phyloP scores from a whole-genome alignment of 1,140 invertebrate species.

The Mercenaria mercenaria region DNA sequence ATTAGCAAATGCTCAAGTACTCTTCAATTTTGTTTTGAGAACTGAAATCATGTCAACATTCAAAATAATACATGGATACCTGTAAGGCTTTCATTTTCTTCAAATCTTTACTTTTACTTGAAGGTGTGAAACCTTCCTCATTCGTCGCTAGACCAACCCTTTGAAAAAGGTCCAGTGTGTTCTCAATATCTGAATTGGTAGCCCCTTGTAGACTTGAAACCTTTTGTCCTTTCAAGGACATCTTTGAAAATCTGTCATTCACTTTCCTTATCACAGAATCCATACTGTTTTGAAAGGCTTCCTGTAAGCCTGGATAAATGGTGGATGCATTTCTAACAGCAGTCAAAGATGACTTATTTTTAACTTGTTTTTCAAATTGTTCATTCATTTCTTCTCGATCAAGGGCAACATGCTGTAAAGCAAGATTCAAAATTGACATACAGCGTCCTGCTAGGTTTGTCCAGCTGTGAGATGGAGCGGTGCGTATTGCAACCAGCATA shows the following conservation, averaged over 20 bases:
- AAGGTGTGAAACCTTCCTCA: too few relatives aligned
- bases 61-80: too few relatives aligned
- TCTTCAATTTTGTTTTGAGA: too few relatives aligned
- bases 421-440: slow-evolving; percentile 58
- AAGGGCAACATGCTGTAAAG: slow-evolving; percentile 46
- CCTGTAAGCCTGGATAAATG: neutral
- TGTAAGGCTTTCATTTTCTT: too few relatives aligned
- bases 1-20: too few relatives aligned
- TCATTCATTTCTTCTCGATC: neutral
- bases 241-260: neutral
- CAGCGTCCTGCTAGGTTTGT: slow-evolving; percentile 59
- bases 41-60: too few relatives aligned
- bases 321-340: neutral
- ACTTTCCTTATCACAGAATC: neutral
- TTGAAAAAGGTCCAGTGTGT: too few relatives aligned
- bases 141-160: too few relatives aligned
- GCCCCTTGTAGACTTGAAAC: neutral
- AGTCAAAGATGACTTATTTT: neutral
- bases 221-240: neutral
- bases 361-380: slow-evolving; percentile 28
- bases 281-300: neutral
- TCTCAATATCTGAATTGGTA: neutral
- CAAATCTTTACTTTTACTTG: too few relatives aligned
- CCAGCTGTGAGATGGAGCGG: slow-evolving; percentile 46
- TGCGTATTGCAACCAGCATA: slow-evolving; percentile 45